Evolutionary conservation across 2,888 invertebrate species (phyloP), one percentile per base, ranked within the genome.

Genomic region (Diachrysia chrysitis): DNA sequence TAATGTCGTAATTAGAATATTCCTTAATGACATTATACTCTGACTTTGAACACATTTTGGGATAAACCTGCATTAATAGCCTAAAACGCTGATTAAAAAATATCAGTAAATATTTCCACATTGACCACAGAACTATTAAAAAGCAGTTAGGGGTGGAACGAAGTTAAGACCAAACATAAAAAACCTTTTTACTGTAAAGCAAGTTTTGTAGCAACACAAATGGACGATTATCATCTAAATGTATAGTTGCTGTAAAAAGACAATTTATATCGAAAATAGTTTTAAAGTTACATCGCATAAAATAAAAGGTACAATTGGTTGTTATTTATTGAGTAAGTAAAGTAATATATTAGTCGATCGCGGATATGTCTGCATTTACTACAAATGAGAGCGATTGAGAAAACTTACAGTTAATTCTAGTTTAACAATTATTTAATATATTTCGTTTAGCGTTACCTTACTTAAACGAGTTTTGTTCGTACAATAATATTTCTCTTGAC

Each of bases 151-250:
- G 42, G n/a, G 37, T 37, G 14, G 16, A 37, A 14, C 2, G 16
- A 37, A 37, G 16, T 37, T 37, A 0, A 16, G 42, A 4, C 16
- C 1, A n/a, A n/a, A 42, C 42, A 42, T 42, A 42, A n/a, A 42
- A 42, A 42, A 42, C 7, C n/a, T n/a, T n/a, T 42, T 42, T 42
- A 42, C 42, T 5, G 6, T n/a, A n/a, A 42, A n/a, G n/a, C n/a
- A n/a, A 42, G 42, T 42, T 42, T 14, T 16, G 0, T 12, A 29
- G 25, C 21, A 21, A 19, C 9, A 57, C 60, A 54, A 63, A 58
- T 65, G 7, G 19, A 17, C 60, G n/a, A 56, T 53, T 53, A n/a
- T 3, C 63, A 76, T 79, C 69, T 73, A 62, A 80, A 73, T 79
- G 81, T 66, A 63, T 9, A 51, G 71, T 73, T 66, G 16, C 57